Evolutionary conservation across 2,888 invertebrate species (phyloP).

Genomic region (Belgica antarctica): DNA sequence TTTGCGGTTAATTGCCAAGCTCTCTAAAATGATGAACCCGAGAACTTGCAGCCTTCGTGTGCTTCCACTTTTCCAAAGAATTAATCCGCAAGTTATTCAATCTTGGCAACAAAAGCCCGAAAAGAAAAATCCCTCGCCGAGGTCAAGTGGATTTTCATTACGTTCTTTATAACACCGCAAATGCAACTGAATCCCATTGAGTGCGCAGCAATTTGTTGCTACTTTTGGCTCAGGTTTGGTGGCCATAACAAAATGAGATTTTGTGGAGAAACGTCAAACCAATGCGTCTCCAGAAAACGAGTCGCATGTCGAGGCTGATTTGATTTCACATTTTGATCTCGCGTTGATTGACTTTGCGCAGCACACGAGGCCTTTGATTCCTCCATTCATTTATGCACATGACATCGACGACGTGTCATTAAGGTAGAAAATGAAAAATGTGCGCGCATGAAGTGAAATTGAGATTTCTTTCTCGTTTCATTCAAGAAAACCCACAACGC

Average conservation of each 20-base stretch:
- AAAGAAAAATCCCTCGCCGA: not conserved
- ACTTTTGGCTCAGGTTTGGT: not conserved
- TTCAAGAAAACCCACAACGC: slow-evolving; percentile 18
- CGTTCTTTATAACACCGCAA: slow-evolving; percentile 20
- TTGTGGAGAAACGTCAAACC: slow-evolving; percentile 6
- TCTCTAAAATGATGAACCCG: too few relatives aligned
- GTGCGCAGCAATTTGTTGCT: slow-evolving; percentile 8
- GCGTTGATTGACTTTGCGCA: not conserved
- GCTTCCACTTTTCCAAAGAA: slow-evolving; percentile 18
- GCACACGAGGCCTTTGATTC: not conserved
- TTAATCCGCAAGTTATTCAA: slow-evolving; percentile 19
- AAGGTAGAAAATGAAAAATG: not conserved
- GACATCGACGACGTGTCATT: slow-evolving; percentile 2
- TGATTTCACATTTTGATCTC: not conserved
- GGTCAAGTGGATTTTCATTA: slow-evolving; percentile 14
- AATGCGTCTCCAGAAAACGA: slow-evolving; percentile 1
- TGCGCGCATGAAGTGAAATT: not conserved
- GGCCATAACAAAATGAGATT: not conserved
- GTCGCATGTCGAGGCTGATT: not conserved
- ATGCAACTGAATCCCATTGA: slow-evolving; percentile 15
- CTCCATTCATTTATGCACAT: not conserved
- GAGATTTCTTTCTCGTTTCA: slow-evolving; percentile 23
- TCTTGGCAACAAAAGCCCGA: not conserved
- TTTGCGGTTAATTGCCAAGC: not conserved
- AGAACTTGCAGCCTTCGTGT: not conserved